Conservation (phyloP, 2,888 invertebrate genomes). For the Hypsopygia costalis region DNA sequence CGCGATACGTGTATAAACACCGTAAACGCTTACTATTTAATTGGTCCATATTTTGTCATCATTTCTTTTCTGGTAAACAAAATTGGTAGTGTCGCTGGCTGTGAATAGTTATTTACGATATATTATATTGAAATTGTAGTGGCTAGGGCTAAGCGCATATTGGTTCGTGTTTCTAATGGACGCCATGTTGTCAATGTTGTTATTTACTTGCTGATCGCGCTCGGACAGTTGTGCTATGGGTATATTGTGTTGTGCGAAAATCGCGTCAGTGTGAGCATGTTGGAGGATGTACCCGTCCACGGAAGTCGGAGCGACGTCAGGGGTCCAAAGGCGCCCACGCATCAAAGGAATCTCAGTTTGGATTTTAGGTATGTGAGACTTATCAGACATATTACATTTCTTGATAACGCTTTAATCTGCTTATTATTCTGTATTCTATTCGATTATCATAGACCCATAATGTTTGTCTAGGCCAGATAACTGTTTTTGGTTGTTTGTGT, state of each 20-base stretch:
- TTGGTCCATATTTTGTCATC: no score
- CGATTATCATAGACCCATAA: no score
- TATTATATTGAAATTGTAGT: constrained; percentile 2
- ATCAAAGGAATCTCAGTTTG: constrained; percentile 93
- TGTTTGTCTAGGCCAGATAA: no score
- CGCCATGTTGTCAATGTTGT: constrained; percentile 80
- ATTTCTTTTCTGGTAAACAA: no score
- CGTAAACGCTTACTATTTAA: constrained; percentile 2
- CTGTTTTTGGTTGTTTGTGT: no score
- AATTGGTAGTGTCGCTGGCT: constrained; percentile 26
- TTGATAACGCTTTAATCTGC: constrained; percentile 2
- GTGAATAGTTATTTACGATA: constrained; percentile 24
- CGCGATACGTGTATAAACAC: constrained; percentile 12
- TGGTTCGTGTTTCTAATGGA: constrained; percentile 35
- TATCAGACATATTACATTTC: constrained; percentile 4
- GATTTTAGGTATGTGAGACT: constrained; percentile 87
- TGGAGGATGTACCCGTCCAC: constrained; percentile 78
- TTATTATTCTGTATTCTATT: not conserved
- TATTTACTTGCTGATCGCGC: constrained; percentile 69
- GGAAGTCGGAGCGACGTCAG: constrained; percentile 65
- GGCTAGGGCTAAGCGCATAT: constrained; percentile 20
- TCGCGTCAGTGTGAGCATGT: constrained; percentile 68
- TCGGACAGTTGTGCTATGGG: constrained; percentile 53
- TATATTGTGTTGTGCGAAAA: constrained; percentile 56
- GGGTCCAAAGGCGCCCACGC: constrained; percentile 68